Percentiles rank a stretch among this genome's conserved stretches.
Conservation (phyloP, 1,140 invertebrate species). For the Melipona quadrifasciata region DNA sequence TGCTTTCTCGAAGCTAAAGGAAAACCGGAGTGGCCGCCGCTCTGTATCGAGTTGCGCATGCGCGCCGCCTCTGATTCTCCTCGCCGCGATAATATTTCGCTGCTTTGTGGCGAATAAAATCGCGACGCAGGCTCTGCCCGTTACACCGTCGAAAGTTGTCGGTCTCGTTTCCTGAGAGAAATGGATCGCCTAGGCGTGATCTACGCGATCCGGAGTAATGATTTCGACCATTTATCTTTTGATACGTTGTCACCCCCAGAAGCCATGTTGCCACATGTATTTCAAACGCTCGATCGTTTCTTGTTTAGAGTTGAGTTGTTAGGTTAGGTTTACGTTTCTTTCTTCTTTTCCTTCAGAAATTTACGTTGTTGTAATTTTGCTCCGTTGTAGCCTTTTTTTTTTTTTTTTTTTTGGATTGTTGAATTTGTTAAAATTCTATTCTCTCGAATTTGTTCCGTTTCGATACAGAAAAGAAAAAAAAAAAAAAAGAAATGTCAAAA, state of each 20-base stretch:
- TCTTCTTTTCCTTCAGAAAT: no score
- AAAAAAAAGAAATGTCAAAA: neutral
- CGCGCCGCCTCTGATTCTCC: slow-evolving; percentile 5
- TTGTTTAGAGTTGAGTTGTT: no score
- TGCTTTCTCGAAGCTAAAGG: slow-evolving; percentile 11
- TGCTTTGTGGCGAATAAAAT: slow-evolving; percentile 40
- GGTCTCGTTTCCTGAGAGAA: neutral
- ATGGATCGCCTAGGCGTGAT: neutral
- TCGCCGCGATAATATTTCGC: slow-evolving; percentile 37
- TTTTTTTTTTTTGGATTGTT: no score
- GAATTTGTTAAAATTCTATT: no score
- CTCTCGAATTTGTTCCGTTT: no score
- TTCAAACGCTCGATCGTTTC: no score
- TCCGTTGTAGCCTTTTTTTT: no score
- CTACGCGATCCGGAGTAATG: neutral
- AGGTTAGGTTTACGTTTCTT: no score
- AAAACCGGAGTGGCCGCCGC: neutral
- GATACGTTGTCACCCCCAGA: neutral
- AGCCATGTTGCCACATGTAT: neutral
- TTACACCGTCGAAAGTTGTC: neutral
- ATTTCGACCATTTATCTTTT: neutral
- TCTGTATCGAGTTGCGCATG: slow-evolving; percentile 26
- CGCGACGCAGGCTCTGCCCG: no score
- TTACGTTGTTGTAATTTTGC: no score
- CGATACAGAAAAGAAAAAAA: neutral